Evolutionary conservation across 2,113 vertebrate species (phyloP).

Genomic region (Psettodes erumei): DNA sequence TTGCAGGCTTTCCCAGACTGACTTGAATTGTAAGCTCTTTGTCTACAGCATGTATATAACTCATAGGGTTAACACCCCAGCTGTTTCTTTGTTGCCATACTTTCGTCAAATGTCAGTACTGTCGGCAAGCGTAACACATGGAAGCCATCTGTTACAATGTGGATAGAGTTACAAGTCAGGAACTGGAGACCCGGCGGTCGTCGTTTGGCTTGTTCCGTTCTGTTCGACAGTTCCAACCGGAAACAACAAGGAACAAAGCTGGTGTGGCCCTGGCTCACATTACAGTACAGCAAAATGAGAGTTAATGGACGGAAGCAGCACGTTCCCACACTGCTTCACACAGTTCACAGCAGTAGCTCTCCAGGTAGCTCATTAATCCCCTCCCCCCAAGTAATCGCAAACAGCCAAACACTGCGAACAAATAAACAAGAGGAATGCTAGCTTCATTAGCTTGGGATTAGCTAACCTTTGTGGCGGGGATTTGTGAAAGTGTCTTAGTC

Average conservation of each 20-base stretch:
- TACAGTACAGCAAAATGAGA: slow-evolving; percentile 4
- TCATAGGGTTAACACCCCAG: not conserved
- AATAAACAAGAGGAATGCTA: slow-evolving; percentile 24
- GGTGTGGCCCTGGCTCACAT: slow-evolving; percentile 5
- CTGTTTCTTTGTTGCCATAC: not conserved
- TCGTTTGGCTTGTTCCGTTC: slow-evolving; percentile 3
- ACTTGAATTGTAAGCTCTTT: not conserved
- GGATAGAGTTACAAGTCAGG: not conserved
- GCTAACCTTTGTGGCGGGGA: not conserved
- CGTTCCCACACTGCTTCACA: slow-evolving; percentile 30
- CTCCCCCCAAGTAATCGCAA: not conserved
- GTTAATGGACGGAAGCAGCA: slow-evolving; percentile 16
- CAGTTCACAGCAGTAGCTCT: slow-evolving; percentile 1
- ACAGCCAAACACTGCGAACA: slow-evolving; percentile 9
- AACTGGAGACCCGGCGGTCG: not conserved
- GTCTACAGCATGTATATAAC: too few species aligned
- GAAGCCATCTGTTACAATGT: not conserved
- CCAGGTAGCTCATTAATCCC: slow-evolving; percentile 1
- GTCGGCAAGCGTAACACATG: slow-evolving; percentile 11
- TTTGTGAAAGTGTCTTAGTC: slow-evolving; percentile 10
- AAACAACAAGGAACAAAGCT: not conserved
- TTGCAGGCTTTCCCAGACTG: not conserved
- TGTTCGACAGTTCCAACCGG: slow-evolving; percentile 9
- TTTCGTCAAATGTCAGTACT: slow-evolving; percentile 19
- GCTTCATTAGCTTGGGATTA: slow-evolving; percentile 36